Evolutionary conservation across 1,140 invertebrate genomes (phyloP), one percentile per base, ranked within the genome.

Genomic region (Berghia stephanieae): DNA sequence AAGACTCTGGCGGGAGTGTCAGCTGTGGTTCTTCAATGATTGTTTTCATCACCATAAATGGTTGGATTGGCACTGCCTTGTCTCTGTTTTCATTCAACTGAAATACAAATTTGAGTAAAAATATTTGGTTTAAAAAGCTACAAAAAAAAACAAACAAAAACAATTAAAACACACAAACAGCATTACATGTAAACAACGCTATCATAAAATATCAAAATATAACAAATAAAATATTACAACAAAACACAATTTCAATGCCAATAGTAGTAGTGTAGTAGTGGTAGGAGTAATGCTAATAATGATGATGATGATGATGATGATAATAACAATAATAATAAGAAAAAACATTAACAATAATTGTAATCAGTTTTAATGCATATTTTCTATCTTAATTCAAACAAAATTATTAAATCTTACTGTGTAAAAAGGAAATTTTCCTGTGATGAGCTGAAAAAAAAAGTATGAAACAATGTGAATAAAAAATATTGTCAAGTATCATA

Each of bases 391-490:
- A n/a, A n/a, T 49, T 43, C 75, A 78, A 46, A 27, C n/a, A 67
- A n/a, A 44, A 34, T 40, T 70, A 44, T 55, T 76, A 75, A 75
- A 27, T 78, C 83, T 83, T 79, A 87, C 86, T 68, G 82, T 81
- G 55, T 81, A 49, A 76, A 85, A 88, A 67, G 87, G 87, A 55
- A 88, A 84, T 57, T 82, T 80, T 40, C 87, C 84, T 57, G 80
- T 83, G 16, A 85, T 85, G 67, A 88, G 78, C 87, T 88, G 81
- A 74, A 84, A 82, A n/a, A 46, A 75, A 44, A 6, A 42, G 31
- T 31, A 16, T 27, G 43, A 16, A 1, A 36, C 24, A 34, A 57
- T 55, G 46, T 21, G 69, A 40, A 27, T 2, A 70, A 49, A 52
- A 69, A 5, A n/a, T 31, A n/a, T 27, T 34, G 18, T 2, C 57